phyloP scores from a whole-genome alignment of 2,113 vertebrate genomes.

The Trematocara marginatum region DNA sequence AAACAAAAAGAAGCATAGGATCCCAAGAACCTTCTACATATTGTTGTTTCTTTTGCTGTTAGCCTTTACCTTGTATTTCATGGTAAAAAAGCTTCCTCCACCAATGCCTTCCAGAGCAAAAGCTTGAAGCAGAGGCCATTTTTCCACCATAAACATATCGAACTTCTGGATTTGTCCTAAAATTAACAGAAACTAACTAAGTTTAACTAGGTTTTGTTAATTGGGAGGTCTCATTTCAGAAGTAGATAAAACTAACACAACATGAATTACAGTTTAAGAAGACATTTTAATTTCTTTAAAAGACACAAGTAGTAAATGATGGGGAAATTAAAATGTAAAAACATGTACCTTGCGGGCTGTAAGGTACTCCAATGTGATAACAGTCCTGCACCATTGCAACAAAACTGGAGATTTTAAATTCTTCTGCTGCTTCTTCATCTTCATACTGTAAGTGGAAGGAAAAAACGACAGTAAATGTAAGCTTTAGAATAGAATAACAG shows the following conservation, averaged over 20 bases:
- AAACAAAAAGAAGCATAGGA: background rate
- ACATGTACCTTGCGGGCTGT: slow-evolving; percentile 84
- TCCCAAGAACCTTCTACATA: background rate
- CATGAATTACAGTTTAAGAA: background rate
- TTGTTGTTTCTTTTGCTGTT: background rate
- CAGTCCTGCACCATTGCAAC: slow-evolving; percentile 95
- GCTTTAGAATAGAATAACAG: background rate
- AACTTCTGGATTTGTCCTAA: slow-evolving; percentile 91
- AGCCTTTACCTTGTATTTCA: slow-evolving; percentile 85
- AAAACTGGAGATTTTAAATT: slow-evolving; percentile 97
- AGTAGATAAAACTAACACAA: background rate
- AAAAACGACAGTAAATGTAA: background rate
- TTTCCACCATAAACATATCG: slow-evolving; percentile 95
- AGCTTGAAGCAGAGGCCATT: slow-evolving; percentile 95
- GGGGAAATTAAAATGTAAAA: background rate
- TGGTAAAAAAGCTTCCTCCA: slow-evolving; percentile 93
- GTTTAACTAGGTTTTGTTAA: background rate
- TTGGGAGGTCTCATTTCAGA: background rate
- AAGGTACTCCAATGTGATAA: slow-evolving; percentile 86
- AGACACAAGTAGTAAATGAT: background rate
- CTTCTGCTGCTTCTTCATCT: slow-evolving; percentile 93
- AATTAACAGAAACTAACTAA: background rate
- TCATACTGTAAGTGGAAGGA: slow-evolving; percentile 78
- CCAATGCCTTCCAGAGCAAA: slow-evolving; percentile 96
- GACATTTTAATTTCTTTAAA: background rate